Evolutionary conservation across 2,797 vertebrate genomes (phyloP), one percentile per base, ranked within the genome.

Genomic region (Anomalospiza imberbis): DNA sequence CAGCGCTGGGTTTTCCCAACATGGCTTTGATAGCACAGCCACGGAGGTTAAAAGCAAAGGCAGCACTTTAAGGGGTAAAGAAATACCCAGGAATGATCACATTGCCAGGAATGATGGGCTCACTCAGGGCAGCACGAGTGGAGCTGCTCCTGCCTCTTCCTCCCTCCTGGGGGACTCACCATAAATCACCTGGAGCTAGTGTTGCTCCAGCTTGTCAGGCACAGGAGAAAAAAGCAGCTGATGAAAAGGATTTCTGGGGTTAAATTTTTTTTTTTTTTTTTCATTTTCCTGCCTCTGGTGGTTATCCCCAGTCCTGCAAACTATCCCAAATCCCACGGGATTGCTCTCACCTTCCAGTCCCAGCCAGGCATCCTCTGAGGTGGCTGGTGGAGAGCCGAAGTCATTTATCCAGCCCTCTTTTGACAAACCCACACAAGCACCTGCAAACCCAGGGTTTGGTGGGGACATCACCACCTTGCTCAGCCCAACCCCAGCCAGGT

Each of bases 381-480:
- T 2, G 7, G 5, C 45, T 31, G 36, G 13, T 7, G 25, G 19
- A 12, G 62, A 58, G n/a, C 47, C 70, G 60, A 19, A 22, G 10
- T 6, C 0, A 3, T 62, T 87, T 51, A 13, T 47, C 47, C 73
- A 19, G 4, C 3, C 4, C 2, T 24, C 11, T 8, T 44, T 24
- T 7, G 19, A 24, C 13, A 19, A 24, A 17, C 36, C 14, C 60
- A 28, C 60, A 26, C 0, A 2, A n/a, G 25, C 57, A 26, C 34
- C 61, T 44, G 54, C 11, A 28, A 10, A 31, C 7, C 1, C 1
- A 2, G 12, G n/a, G 0, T 7, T 1, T 12, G 36, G 3, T 8
- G 61, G 31, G 22, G 13, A 1, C 17, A 10, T 44, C 9, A 5
- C n/a, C 20, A 8, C 28, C 21, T 8, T 17, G 58, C 80, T 34